These are phyloP conservation scores for Ormyrus thymus DNA, from an alignment of 2,888 invertebrate species.

Conservation along the genomic window DNA sequence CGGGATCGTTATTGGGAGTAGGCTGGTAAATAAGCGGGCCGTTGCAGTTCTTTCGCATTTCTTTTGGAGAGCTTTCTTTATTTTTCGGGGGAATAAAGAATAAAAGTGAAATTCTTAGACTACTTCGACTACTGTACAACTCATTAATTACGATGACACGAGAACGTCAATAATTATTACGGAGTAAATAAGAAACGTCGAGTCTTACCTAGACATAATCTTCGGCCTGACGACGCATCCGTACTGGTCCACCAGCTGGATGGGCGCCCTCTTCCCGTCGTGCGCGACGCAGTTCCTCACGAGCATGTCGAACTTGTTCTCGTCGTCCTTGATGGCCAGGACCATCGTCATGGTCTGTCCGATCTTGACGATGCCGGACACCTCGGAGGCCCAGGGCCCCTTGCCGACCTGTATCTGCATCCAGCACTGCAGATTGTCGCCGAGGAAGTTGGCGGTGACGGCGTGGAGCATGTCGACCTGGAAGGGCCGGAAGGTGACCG, in stretches of 20 bases:
- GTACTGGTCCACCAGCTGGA: slow-evolving; percentile 93
- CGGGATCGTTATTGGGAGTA: too few relatives aligned
- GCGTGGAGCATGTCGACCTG: slow-evolving; percentile 97
- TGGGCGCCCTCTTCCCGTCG: slow-evolving; percentile 94
- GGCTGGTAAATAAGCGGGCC: too few relatives aligned
- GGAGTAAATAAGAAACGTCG: too few relatives aligned
- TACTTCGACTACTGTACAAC: neutral
- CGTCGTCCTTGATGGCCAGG: slow-evolving; percentile 94
- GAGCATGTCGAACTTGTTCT: slow-evolving; percentile 96
- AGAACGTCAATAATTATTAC: too few relatives aligned
- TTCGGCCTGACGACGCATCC: slow-evolving; percentile 95
- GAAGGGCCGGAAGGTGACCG: slow-evolving; percentile 95
- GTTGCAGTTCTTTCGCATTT: too few relatives aligned
- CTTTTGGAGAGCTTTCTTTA: too few relatives aligned
- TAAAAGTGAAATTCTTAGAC: neutral
- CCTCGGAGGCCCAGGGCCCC: slow-evolving; percentile 98
- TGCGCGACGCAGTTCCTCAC: slow-evolving; percentile 96
- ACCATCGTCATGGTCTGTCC: slow-evolving; percentile 99
- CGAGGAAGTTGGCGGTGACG: slow-evolving; percentile 95
- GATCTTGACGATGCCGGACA: slow-evolving; percentile 95
- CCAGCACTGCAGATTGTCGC: slow-evolving; percentile 97
- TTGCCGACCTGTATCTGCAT: slow-evolving; percentile 98
- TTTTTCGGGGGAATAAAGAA: neutral
- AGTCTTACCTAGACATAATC: slow-evolving; percentile 84
- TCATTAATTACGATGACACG: too few relatives aligned